Evolutionary conservation across 2,888 invertebrate species (phyloP).

Genomic region (Mechanitis messenoides): DNA sequence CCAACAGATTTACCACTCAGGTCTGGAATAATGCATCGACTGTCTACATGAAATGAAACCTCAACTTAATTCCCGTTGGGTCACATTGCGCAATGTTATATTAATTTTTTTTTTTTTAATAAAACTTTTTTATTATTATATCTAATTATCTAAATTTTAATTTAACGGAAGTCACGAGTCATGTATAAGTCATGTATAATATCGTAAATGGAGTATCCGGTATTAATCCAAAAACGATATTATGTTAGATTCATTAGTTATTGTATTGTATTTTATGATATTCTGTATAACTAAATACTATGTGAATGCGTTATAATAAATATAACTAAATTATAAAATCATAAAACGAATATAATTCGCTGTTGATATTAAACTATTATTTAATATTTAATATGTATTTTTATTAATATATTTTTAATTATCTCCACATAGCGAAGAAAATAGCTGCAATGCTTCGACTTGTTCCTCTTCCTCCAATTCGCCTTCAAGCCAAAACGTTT

Average conservation of each 20-base stretch:
- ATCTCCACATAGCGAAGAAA: slow-evolving; percentile 59
- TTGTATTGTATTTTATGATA: background rate
- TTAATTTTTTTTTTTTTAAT: too few relatives aligned
- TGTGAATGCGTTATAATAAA: slow-evolving; percentile 1
- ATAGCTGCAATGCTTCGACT: slow-evolving; percentile 60
- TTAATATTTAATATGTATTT: slow-evolving; percentile 30
- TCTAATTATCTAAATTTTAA: too few relatives aligned
- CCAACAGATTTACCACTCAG: too few relatives aligned
- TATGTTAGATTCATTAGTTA: background rate
- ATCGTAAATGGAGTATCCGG: too few relatives aligned
- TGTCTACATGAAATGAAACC: too few relatives aligned
- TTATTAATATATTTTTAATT: slow-evolving; percentile 24
- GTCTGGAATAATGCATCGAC: too few relatives aligned
- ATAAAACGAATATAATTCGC: slow-evolving; percentile 58
- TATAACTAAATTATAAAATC: slow-evolving; percentile 19
- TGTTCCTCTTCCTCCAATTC: slow-evolving; percentile 74
- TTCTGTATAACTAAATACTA: slow-evolving; percentile 1
- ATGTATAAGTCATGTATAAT: too few relatives aligned
- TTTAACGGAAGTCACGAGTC: too few relatives aligned
- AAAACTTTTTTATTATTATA: too few relatives aligned
- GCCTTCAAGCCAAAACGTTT: slow-evolving; percentile 86
- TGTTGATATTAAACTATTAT: slow-evolving; percentile 62
- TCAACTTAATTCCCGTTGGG: too few relatives aligned
- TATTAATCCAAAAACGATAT: too few relatives aligned
- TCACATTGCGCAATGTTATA: background rate